phyloP scores from a whole-genome alignment of 2,797 vertebrate species.

The Tenualosa thibaudeaui region DNA sequence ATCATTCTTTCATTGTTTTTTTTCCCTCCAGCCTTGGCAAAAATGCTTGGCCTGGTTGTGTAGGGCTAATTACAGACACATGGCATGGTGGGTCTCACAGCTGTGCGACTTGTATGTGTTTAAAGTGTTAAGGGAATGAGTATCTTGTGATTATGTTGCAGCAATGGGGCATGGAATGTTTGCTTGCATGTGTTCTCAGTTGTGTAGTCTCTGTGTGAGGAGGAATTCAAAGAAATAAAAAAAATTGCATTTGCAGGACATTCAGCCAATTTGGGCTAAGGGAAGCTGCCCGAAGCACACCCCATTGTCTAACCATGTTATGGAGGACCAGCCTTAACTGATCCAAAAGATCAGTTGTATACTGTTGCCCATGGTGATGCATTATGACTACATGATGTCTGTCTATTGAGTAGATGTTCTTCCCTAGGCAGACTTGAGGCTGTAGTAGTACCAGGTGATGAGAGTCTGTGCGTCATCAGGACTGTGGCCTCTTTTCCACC shows the following conservation, averaged over 20 bases:
- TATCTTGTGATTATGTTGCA: slow-evolving; percentile 56
- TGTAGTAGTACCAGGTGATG: not conserved
- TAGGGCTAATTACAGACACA: not conserved
- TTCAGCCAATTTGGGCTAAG: not conserved
- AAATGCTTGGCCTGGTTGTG: not conserved
- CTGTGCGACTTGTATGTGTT: slow-evolving; percentile 31
- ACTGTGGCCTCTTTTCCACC: not conserved
- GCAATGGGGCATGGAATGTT: slow-evolving; percentile 48
- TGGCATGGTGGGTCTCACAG: slow-evolving; percentile 13
- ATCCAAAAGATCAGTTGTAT: not conserved
- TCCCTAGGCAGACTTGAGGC: not conserved
- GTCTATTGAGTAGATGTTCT: not conserved
- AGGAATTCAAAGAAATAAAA: not conserved
- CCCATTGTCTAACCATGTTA: not conserved
- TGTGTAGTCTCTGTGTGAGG: not conserved
- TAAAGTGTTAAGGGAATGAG: slow-evolving; percentile 32
- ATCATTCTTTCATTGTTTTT: not conserved
- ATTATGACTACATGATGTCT: not conserved
- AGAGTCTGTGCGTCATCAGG: not conserved
- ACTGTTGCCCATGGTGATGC: not conserved
- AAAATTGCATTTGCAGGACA: not conserved
- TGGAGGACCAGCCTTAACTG: not conserved
- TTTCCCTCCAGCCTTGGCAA: not conserved
- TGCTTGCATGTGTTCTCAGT: not conserved
- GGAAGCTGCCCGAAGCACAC: not conserved